Percentiles rank a stretch among this genome's conserved stretches.
Evolutionary conservation across 2,797 vertebrate species (phyloP).

Genomic region (Enteromius mattozi): DNA sequence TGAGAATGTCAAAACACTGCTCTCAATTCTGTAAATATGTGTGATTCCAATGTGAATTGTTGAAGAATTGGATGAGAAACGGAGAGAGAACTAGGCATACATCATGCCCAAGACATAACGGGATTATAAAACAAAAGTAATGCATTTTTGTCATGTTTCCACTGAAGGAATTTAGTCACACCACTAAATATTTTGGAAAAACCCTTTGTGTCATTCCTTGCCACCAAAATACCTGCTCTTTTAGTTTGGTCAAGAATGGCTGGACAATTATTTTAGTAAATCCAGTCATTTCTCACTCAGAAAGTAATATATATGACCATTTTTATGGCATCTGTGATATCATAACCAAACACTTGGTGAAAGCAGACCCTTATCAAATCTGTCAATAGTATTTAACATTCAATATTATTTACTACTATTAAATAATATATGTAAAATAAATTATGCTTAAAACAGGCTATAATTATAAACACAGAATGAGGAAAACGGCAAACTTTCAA

Average conservation of each 20-base stretch:
- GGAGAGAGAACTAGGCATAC: no score
- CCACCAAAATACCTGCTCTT: no score
- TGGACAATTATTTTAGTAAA: no score
- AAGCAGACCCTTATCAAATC: not conserved
- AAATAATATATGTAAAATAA: not conserved
- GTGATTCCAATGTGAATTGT: no score
- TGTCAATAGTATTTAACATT: not conserved
- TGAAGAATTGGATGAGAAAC: no score
- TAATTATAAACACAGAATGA: not conserved
- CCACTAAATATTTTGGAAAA: no score
- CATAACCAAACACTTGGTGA: not conserved
- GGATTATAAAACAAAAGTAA: no score
- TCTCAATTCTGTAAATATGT: conserved; percentile 48
- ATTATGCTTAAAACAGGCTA: not conserved
- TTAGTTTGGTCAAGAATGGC: no score
- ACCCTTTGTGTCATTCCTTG: no score
- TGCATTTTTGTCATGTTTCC: no score
- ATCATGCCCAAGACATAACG: no score
- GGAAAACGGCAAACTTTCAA: not conserved
- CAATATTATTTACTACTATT: not conserved
- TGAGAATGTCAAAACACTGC: conserved; percentile 10
- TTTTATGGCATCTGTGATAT: not conserved
- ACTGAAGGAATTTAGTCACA: no score
- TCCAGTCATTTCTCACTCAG: not conserved
- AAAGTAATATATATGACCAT: not conserved